Percentiles rank a stretch among this genome's conserved stretches.
These are phyloP conservation scores for Hololepta plana DNA, from an alignment of 2,888 invertebrate genomes.

Conservation along the genomic window DNA sequence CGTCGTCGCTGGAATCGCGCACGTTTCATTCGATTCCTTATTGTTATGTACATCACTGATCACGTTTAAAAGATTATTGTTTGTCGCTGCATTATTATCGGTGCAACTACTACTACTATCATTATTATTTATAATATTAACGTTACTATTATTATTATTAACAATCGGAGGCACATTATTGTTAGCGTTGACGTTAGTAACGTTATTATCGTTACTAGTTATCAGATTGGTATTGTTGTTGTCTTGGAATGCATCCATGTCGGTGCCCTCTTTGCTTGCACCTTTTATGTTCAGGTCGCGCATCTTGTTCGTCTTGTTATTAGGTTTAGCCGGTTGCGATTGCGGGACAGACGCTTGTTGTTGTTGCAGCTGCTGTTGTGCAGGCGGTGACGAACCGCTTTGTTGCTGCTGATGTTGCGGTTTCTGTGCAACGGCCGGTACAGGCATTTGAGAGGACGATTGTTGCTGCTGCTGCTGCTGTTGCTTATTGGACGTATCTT, in stretches of 20 bases:
- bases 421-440: too few species aligned
- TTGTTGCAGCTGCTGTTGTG: too few species aligned
- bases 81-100: slow-evolving; percentile 5
- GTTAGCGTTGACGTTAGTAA: slow-evolving; percentile 8
- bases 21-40: slow-evolving; percentile 7
- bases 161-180: slow-evolving; percentile 6
- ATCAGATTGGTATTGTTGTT: slow-evolving; percentile 11
- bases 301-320: slow-evolving; percentile 31
- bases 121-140: slow-evolving; percentile 8
- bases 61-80: not conserved
- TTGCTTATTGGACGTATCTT: slow-evolving; percentile 15
- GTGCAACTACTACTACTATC: slow-evolving; percentile 6
- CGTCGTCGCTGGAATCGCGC: not conserved
- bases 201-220: slow-evolving; percentile 5
- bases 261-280: slow-evolving; percentile 38
- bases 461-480: slow-evolving; percentile 10
- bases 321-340: slow-evolving; percentile 29
- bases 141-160: slow-evolving; percentile 6
- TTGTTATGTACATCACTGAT: slow-evolving; percentile 5
- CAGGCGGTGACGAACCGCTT: slow-evolving; percentile 11
- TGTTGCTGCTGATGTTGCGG: slow-evolving; percentile 11
- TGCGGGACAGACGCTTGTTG: slow-evolving; percentile 17
- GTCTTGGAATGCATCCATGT: slow-evolving; percentile 38
- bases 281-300: slow-evolving; percentile 36
- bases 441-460: slow-evolving; percentile 7